Evolutionary conservation across 2,888 invertebrate species (phyloP).

Genomic region (Andrena haemorrhoa): DNA sequence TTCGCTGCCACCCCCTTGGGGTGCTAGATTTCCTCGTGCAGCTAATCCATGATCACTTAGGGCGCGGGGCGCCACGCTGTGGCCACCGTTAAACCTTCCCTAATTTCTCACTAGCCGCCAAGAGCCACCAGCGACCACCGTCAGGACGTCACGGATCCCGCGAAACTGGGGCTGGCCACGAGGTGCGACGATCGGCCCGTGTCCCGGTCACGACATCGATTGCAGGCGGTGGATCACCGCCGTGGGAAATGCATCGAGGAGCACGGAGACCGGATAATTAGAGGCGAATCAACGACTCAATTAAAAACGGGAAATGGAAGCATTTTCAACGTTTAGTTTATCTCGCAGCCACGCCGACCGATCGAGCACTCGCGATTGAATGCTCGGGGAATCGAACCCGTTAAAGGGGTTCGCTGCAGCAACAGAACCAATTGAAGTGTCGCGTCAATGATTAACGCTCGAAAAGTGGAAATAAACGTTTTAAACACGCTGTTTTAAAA

Average conservation of each 20-base stretch:
- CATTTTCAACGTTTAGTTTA: slow-evolving; percentile 13
- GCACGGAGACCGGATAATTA: neutral
- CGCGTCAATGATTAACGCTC: slow-evolving; percentile 7
- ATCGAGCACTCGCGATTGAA: slow-evolving; percentile 10
- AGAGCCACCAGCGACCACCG: slow-evolving; percentile 47
- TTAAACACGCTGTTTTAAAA: slow-evolving; percentile 4
- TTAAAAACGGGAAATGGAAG: neutral
- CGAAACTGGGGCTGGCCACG: slow-evolving; percentile 34
- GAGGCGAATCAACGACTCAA: neutral
- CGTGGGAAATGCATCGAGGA: neutral
- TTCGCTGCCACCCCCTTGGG: slow-evolving; percentile 5
- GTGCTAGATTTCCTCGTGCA: slow-evolving; percentile 65
- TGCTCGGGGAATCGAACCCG: neutral
- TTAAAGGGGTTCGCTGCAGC: neutral
- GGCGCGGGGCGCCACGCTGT: slow-evolving; percentile 75
- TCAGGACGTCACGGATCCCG: slow-evolving; percentile 21
- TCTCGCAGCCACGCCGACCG: neutral
- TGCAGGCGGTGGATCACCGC: slow-evolving; percentile 1
- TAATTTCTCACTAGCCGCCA: slow-evolving; percentile 72
- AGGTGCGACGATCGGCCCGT: slow-evolving; percentile 37
- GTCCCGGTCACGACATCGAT: slow-evolving; percentile 14
- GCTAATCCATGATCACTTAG: slow-evolving; percentile 81
- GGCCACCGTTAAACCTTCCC: slow-evolving; percentile 79
- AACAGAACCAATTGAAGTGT: neutral
- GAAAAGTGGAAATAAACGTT: slow-evolving; percentile 5